Base-by-base conservation (phyloP, 2,888 invertebrate species). In the Thera obeliscata region DNA sequence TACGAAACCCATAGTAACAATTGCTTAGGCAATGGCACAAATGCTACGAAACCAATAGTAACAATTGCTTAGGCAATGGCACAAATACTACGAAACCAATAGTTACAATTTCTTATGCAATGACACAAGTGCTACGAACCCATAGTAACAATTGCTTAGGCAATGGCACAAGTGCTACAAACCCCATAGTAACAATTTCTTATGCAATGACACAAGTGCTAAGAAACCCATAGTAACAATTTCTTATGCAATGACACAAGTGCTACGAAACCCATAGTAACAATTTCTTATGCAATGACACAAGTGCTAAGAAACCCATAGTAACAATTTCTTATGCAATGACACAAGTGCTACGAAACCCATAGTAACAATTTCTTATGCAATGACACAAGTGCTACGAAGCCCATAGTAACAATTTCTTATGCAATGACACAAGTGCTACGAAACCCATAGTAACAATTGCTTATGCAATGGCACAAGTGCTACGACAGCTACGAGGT, bases 401-500 rank as follows among this genome's bases (percentile, higher is more conserved):
- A 36, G 36, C 2, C 36, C n/a, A 36, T 55, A 54, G 54, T 36
- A 36, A 55, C 36, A 5, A 36, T n/a, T 4, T 6, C n/a, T 2
- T 2, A 50, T 9, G 2, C 33, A 8, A 9, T 33, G 52, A 8
- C 52, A 52, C n/a, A 35, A 55, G 36, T 36, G 55, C 55, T 55
- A 55, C 36, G 6, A 55, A n/a, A 55, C 3, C n/a, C 36, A 36
- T 55, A 55, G 36, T 36, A 55, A 55, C 55, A 35, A 36, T 2
- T 36, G n/a, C n/a, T 52, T 52, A 55, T 6, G 55, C 36, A 11
- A 11, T 55, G 36, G 11, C n/a, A 55, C 36, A 35, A 55, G 55
- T 36, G 55, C 55, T 55, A 55, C 55, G 55, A 36, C 35, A 54
- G 36, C 36, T 52, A 52, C 52, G 52, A 33, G 52, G 52, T 52